A percentile compares a stretch with the other conserved stretches of the same genome.
phyloP scores from a whole-genome alignment of 53 echinoderm and acorn worm genomes.

The Paracentrotus lividus region DNA sequence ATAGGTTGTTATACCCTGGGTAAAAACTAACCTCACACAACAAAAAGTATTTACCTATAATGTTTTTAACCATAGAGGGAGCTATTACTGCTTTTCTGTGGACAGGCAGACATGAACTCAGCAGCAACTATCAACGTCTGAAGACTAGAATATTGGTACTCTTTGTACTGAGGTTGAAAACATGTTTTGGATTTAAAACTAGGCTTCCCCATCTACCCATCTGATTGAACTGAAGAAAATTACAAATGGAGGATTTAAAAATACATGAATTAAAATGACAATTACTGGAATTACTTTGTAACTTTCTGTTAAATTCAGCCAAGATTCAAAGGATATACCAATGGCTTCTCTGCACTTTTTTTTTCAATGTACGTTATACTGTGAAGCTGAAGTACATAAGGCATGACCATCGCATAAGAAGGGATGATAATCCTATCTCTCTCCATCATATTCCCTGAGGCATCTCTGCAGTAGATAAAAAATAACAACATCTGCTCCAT shows the following conservation, averaged over 20 bases:
- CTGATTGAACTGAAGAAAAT: background rate
- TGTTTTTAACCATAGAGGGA: slow-evolving; percentile 46
- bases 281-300: background rate
- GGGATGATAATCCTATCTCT: background rate
- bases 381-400: background rate
- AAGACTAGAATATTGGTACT: background rate
- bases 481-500: slow-evolving; percentile 44
- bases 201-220: background rate
- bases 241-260: background rate
- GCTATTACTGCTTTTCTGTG: background rate
- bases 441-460: slow-evolving; percentile 19
- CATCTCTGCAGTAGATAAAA: background rate
- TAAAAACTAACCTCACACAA: background rate
- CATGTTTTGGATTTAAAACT: background rate
- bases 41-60: background rate
- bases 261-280: background rate
- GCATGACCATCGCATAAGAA: background rate
- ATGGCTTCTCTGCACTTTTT: background rate
- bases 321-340: background rate
- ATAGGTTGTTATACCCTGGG: slow-evolving; percentile 9
- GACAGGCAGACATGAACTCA: background rate
- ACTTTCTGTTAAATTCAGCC: background rate
- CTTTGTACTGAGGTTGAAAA: background rate
- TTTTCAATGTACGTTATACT: background rate
- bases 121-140: background rate